A percentile compares a stretch with the other conserved stretches of the same genome.
These are phyloP conservation scores for Protosalanx chinensis DNA, from an alignment of 2,797 vertebrate genomes.

Conservation along the genomic window DNA sequence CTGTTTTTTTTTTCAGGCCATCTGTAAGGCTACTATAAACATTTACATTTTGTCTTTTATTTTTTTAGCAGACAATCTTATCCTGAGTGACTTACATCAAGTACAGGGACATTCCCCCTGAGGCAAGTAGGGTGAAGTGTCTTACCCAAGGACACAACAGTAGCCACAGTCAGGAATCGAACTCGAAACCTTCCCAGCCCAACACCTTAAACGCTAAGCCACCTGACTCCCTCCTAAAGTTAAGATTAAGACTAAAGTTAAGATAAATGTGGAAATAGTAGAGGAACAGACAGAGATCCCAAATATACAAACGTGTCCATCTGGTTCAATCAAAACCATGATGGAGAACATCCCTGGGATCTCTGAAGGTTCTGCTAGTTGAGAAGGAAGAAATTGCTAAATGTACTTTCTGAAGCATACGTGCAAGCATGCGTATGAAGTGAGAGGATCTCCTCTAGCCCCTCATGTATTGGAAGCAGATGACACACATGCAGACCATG, in stretches of 20 bases:
- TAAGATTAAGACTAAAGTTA: not conserved
- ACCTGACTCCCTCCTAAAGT: no score
- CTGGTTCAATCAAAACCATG: conserved; percentile 48
- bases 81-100: no score
- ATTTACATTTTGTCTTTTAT: no score
- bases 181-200: no score
- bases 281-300: conserved; percentile 56
- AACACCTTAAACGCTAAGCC: no score
- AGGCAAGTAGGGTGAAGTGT: no score
- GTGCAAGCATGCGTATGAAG: not conserved
- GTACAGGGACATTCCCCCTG: no score
- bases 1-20: not conserved
- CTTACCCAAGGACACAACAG: no score
- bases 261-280: conserved; percentile 24
- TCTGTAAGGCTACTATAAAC: not conserved
- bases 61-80: no score
- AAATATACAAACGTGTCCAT: conserved; percentile 31
- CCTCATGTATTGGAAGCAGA: not conserved
- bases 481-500: not conserved
- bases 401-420: no score
- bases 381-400: conserved; percentile 11
- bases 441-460: not conserved
- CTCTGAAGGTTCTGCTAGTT: conserved; percentile 31
- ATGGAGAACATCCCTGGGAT: conserved; percentile 40
- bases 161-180: no score